Percentiles rank a stretch among this genome's conserved stretches.
These are phyloP conservation scores for Gracilinanus agilis DNA, from an alignment of 2,113 vertebrate species.

Conservation along the genomic window DNA sequence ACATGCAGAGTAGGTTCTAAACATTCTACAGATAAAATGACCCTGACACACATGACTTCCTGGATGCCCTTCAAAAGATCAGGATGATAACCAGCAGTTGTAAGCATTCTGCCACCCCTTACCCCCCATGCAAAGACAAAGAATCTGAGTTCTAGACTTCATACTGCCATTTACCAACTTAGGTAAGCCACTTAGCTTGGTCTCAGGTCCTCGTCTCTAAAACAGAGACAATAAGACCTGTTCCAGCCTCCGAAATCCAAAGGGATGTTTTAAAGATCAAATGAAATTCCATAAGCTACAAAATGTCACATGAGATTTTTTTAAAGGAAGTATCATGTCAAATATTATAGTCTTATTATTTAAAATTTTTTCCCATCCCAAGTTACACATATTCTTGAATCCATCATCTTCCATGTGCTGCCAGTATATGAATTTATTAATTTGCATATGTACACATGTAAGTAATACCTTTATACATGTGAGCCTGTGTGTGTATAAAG, in stretches of 20 bases:
- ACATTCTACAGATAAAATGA: neutral
- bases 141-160: neutral
- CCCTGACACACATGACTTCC: neutral
- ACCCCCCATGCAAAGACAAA: neutral
- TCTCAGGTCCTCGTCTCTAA: neutral
- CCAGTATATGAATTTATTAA: conserved; percentile 5
- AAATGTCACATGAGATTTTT: neutral
- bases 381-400: conserved; percentile 25
- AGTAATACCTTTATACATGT: neutral
- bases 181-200: neutral
- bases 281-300: neutral
- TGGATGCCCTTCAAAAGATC: neutral
- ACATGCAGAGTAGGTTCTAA: neutral
- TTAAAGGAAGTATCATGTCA: conserved; percentile 1
- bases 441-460: neutral
- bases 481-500: no score
- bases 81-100: neutral
- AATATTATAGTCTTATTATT: conserved; percentile 13
- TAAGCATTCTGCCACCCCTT: neutral
- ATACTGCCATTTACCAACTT: neutral
- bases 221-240: neutral
- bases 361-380: conserved; percentile 38
- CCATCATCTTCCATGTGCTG: conserved; percentile 29
- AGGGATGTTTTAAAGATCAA: neutral
- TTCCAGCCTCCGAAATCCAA: neutral